Base-by-base conservation (phyloP, 2,888 invertebrate species). In the Automeris io region DNA sequence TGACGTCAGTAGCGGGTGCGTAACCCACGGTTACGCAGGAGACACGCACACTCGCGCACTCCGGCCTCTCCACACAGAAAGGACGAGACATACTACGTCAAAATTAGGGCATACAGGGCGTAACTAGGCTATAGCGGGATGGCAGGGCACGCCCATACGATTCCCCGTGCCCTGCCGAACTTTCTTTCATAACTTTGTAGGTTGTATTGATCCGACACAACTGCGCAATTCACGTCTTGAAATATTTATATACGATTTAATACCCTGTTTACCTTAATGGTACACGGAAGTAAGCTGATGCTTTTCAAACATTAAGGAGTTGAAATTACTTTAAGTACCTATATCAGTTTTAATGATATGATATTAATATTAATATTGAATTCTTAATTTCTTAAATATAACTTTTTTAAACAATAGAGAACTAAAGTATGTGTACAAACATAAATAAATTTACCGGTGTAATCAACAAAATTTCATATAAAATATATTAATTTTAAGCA, bases 71-170 rank as follows among this genome's bases (percentile, higher is more conserved):
- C 50, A 50, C 50, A 54, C 56, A 59, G 57, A 61, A 63, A 64
- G 67, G 65, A 54, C 60, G 69, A 54, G 56, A 61, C 63, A 61
- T 63, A 69, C 68, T 68, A 74, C 71, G 69, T 73, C 79, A 80
- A 77, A 85, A 85, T 83, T 85, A 85, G 85, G 83, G 81, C 85
- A 85, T 83, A 77, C 79, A 81, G 70, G 80, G 81, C 76, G 82
- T 77, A 83, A 78, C 82, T 82, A 83, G 83, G 83, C 79, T 80
- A 79, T 73, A 80, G 74, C 73, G 78, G 68, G 78, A 80, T 76
- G 73, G 71, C 63, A 66, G 71, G 75, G 70, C 70, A 70, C 81
- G 77, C 80, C 81, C 80, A 72, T 70, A 69, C 76, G 73, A 72
- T 70, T 66, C 74, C 75, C 78, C 77, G 73, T 73, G 76, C 80